Base-by-base conservation (phyloP, 2,797 vertebrate species). In the Coregonus ussuriensis region DNA sequence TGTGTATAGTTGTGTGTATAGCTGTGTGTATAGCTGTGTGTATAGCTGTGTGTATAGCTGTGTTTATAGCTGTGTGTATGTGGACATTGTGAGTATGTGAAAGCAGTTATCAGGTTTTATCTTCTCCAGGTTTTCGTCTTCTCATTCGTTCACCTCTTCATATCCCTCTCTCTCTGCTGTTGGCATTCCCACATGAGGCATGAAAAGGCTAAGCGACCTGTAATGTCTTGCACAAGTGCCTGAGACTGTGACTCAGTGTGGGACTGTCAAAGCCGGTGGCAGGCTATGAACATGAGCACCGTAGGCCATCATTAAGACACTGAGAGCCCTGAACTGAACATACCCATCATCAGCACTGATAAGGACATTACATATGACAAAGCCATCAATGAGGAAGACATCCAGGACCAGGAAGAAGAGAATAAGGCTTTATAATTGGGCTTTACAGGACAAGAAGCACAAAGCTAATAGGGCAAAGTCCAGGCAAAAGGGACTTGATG, bases 201-300 rank as follows among this genome's bases (percentile, higher is more conserved):
- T 70, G 3, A 59, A 52, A 78, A 76, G 54, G 11, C 6, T 52
- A 7, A 47, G 4, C 77, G 81, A 83, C 78, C 81, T 87, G 86
- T 71, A 21, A 13, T 72, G 33, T 25, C 63, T n/a, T 21, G 14
- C 33, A 47, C 54, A 9, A 25, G 72, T 41, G 13, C n/a, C 41
- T 18, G 63, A 31, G 1, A 16, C 53, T 33, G 31, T 56, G 54
- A 53, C 33, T 53, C 18, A 51, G 41, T 62, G 56, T 51, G 29
- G 18, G 7, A 47, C 63, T 25, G 52, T 69, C 77, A 4, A 71
- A 74, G 67, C 71, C 71, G 3, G 54, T 76, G 76, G 77, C 66
- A 79, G 66, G 59, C 73, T 76, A 79, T 67, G 71, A 76, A 78
- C 65, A 79, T 73, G 69, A 84, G 77, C 74, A 79, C 78, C 51